phyloP scores from a whole-genome alignment of 2,888 invertebrate genomes.

The Loripinus fragilis region DNA sequence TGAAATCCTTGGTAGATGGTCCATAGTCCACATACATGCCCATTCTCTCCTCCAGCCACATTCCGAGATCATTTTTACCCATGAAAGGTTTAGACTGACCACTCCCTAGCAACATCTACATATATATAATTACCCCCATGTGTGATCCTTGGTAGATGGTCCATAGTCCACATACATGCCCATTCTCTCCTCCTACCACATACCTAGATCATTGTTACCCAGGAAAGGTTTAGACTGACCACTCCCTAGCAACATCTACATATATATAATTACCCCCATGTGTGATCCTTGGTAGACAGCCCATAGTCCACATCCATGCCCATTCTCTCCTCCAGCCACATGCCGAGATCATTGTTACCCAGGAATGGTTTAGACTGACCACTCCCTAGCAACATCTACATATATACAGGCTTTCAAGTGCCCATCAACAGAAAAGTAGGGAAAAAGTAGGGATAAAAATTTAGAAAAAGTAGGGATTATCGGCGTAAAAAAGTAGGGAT shows the following conservation, averaged over 20 bases:
- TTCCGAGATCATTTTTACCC: conserved; percentile 83
- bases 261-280: too few species aligned
- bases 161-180: conserved; percentile 84
- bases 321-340: conserved; percentile 82
- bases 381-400: too few species aligned
- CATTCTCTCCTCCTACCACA: conserved; percentile 82
- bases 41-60: conserved; percentile 82
- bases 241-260: too few species aligned
- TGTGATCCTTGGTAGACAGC: conserved; percentile 83
- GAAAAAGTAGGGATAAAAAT: too few species aligned
- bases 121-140: conserved; percentile 84
- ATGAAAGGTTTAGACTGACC: too few species aligned
- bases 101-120: too few species aligned
- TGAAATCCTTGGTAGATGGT: conserved; percentile 83
- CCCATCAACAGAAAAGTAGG: too few species aligned
- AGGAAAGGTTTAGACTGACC: too few species aligned
- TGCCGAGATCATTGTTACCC: conserved; percentile 83
- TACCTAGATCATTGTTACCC: conserved; percentile 83
- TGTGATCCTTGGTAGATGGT: conserved; percentile 83
- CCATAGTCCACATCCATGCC: conserved; percentile 84
- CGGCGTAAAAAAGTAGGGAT: too few species aligned
- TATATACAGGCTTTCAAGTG: too few species aligned
- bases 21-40: conserved; percentile 84
- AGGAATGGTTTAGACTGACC: too few species aligned
- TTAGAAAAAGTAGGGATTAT: too few species aligned